Evolutionary conservation across 2,888 invertebrate genomes (phyloP), one percentile per base, ranked within the genome.

Genomic region (Neria commutata): DNA sequence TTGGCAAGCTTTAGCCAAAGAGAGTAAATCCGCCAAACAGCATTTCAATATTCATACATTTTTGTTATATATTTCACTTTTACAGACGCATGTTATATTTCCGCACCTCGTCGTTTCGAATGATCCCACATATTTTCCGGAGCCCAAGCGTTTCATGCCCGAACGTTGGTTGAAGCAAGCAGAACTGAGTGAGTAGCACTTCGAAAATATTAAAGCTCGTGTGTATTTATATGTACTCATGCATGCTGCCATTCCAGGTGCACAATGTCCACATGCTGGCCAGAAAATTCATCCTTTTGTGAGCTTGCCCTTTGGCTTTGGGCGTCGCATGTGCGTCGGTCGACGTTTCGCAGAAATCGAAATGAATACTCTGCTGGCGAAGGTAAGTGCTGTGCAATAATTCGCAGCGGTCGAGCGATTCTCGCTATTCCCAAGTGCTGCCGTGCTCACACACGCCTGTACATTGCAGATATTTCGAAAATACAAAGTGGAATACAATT

Each of bases 301-400:
- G 0, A 87, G 89, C 53, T 83, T 91, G 62, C 91, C 91, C 11
- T 91, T 91, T 80, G 91, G 91, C 6, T 90, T 88, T 76, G 91
- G 91, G 1, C 84, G 90, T 57, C 84, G 91, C 65, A 90, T 90
- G 84, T 91, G 91, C 79, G 84, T 91, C 70, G 92, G 92, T 50
- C 86, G 90, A 69, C 83, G 92, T 72, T 91, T 92, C 79, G 92
- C 92, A 17, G 92, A 92, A 82, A 88, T 89, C 51, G 92, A 92
- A 81, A 81, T 92, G 68, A 88, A 90, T 71, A 87, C 89, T 64
- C 79, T 91, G 68, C 76, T 91, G 48, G 88, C 90, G n/a, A 90
- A 90, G 86, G 90, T 90, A 80, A 60, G 63, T 53, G 48, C 11
- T 14, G 1, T 0, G n/a, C 40, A n/a, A 21, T n/a, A 10, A 23